Percentiles rank a stretch among this genome's conserved stretches.
Conservation (phyloP, 2,797 vertebrate genomes). For the Hylomyscus alleni region DNA sequence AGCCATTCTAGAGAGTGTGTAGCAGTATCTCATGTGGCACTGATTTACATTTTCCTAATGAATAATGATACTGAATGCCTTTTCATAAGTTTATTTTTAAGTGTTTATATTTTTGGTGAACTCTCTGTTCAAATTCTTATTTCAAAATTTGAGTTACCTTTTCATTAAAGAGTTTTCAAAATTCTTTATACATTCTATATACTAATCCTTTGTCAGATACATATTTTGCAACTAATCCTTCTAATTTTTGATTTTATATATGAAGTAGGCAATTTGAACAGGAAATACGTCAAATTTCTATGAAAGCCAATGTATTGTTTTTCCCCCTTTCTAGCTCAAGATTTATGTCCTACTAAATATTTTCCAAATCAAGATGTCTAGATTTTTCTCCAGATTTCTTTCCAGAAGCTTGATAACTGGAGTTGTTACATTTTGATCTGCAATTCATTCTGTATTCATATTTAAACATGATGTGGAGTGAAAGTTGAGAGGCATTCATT, state of each 20-base stretch:
- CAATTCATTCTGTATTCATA: constrained; percentile 4
- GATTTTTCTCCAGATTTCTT: not conserved
- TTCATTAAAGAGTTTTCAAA: not conserved
- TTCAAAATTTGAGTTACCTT: not conserved
- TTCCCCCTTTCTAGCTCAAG: not conserved
- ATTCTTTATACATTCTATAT: not conserved
- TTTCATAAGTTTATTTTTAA: not conserved
- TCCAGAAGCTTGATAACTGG: not conserved
- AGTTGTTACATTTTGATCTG: not conserved
- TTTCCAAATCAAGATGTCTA: not conserved
- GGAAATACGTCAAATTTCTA: not conserved
- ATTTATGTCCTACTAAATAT: not conserved
- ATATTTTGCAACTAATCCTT: not conserved
- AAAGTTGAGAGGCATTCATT: not conserved
- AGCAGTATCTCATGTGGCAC: not conserved
- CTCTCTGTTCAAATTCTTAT: not conserved
- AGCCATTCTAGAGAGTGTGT: not conserved
- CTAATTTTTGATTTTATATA: not conserved
- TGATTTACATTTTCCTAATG: not conserved
- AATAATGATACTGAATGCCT: not conserved
- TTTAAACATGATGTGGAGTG: not conserved
- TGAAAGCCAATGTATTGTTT: not conserved
- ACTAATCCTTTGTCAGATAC: not conserved
- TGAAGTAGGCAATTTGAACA: not conserved
- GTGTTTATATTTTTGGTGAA: not conserved